Evolutionary conservation across 2,888 invertebrate species (phyloP).

Genomic region (Colostygia pectinataria): DNA sequence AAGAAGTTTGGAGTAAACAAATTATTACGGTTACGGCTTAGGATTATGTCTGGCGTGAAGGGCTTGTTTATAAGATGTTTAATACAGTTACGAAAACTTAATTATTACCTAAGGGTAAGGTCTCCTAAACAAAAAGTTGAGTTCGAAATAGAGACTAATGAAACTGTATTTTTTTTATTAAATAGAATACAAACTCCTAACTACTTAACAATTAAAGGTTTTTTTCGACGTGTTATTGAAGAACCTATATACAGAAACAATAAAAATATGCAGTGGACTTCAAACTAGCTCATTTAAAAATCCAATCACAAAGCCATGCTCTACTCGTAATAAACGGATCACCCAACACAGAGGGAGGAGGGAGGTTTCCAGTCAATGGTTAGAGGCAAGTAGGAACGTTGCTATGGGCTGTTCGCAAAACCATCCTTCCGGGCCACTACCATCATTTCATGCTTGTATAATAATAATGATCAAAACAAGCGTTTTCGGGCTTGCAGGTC

Average conservation of each 20-base stretch:
- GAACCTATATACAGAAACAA: too few relatives aligned
- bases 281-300: not conserved
- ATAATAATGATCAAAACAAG: constrained; percentile 21
- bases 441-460: not conserved
- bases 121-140: too few relatives aligned
- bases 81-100: not conserved
- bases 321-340: not conserved
- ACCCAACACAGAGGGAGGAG: too few relatives aligned
- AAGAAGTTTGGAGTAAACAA: constrained; percentile 9
- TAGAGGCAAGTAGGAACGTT: not conserved
- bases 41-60: constrained; percentile 14
- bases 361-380: not conserved
- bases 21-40: not conserved
- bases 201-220: too few relatives aligned
- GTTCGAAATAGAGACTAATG: too few relatives aligned
- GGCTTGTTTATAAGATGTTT: constrained; percentile 23
- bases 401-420: not conserved
- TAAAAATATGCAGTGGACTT: too few relatives aligned
- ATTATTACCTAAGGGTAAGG: too few relatives aligned
- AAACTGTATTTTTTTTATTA: too few relatives aligned
- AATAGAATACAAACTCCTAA: too few relatives aligned
- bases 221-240: too few relatives aligned
- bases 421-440: not conserved
- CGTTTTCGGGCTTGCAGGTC: constrained; percentile 23
- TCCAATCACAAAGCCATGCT: constrained; percentile 1